These are phyloP conservation scores for Macrotrachela quadricornifera DNA, from an alignment of 1,140 invertebrate species.

Conservation along the genomic window DNA sequence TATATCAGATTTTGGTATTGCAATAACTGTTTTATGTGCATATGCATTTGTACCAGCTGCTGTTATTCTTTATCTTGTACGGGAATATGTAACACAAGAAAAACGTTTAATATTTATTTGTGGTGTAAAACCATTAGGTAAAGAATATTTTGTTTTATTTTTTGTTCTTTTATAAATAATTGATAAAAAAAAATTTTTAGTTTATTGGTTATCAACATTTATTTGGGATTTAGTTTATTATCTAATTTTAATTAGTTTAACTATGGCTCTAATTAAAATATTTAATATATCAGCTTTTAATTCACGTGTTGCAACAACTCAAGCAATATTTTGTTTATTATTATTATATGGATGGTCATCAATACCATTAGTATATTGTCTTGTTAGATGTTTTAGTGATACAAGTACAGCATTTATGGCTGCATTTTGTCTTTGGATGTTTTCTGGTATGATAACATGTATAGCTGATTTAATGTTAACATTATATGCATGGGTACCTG, in stretches of 20 bases:
- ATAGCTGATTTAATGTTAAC: conserved; percentile 15
- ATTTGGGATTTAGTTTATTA: conserved; percentile 19
- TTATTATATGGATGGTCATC: conserved; percentile 25
- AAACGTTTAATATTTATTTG: conserved; percentile 22
- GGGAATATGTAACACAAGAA: conserved; percentile 18
- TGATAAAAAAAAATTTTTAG: no score
- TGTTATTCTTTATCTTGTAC: conserved; percentile 19
- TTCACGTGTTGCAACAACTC: background rate
- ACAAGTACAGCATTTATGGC: conserved; percentile 29
- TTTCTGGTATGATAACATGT: conserved; percentile 16
- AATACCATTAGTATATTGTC: conserved; percentile 26
- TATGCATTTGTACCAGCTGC: conserved; percentile 24
- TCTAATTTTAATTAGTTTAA: conserved; percentile 2
- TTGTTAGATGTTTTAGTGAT: conserved; percentile 22
- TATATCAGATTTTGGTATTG: conserved; percentile 30
- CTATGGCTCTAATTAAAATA: background rate
- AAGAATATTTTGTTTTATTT: no score
- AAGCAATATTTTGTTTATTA: background rate
- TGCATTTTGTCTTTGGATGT: conserved; percentile 20
- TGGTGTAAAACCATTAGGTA: conserved; percentile 15
- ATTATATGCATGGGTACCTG: conserved; percentile 9
- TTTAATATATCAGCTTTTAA: background rate
- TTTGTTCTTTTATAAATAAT: no score
- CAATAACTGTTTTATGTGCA: conserved; percentile 28
- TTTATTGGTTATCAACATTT: conserved; percentile 23